These are phyloP conservation scores for Calameuta pallipes DNA, from an alignment of 2,888 invertebrate genomes.

Conservation along the genomic window DNA sequence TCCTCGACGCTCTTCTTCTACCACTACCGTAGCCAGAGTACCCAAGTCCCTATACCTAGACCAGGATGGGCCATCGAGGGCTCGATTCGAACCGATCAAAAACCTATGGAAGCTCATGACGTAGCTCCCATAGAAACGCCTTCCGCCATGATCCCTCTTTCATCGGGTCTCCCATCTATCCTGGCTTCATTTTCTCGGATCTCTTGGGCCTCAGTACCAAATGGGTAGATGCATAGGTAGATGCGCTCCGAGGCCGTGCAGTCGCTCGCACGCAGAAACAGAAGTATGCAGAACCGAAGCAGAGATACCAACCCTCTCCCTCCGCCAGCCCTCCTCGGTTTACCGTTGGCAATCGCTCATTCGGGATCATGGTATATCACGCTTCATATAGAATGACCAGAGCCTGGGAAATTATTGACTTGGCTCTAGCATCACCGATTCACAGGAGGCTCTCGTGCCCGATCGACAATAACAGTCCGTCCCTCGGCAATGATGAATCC, in stretches of 20 bases:
- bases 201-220: background rate
- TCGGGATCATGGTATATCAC: slow-evolving; percentile 61
- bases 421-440: slow-evolving; percentile 21
- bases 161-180: background rate
- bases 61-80: background rate
- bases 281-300: background rate
- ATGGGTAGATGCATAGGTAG: background rate
- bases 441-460: slow-evolving; percentile 12
- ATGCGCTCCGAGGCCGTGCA: background rate
- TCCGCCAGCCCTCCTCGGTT: slow-evolving; percentile 32
- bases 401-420: slow-evolving; percentile 57
- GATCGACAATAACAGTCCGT: slow-evolving; percentile 59
- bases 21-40: background rate
- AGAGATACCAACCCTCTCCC: background rate
- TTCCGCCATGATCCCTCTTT: background rate
- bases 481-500: slow-evolving; percentile 63
- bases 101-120: background rate
- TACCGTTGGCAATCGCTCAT: slow-evolving; percentile 59
- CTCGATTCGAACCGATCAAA: background rate
- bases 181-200: background rate
- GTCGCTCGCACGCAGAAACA: background rate
- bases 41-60: background rate
- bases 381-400: slow-evolving; percentile 55
- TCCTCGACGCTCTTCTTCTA: background rate
- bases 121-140: background rate